Evolutionary conservation across 1,140 invertebrate species (phyloP).

Genomic region (Cydia amplana): DNA sequence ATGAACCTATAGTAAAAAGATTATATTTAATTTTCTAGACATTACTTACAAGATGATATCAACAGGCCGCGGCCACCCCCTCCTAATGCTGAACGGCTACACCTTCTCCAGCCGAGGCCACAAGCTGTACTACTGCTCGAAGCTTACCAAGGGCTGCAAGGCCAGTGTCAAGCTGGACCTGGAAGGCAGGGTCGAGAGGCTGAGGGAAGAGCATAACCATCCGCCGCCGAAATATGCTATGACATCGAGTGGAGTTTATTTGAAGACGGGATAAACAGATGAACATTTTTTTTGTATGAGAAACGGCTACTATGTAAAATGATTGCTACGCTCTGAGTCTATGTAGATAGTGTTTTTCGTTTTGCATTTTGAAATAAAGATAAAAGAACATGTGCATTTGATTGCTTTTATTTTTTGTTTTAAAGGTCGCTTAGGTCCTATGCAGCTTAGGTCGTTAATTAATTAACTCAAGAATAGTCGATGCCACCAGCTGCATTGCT

Average conservation of each 20-base stretch:
- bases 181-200: neutral
- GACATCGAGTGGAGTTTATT: neutral
- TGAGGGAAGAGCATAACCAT: conserved; percentile 6
- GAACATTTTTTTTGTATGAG: no score
- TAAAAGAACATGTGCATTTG: no score
- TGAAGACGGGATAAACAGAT: neutral
- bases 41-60: conserved; percentile 41
- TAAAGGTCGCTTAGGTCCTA: no score
- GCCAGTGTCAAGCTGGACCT: conserved; percentile 39
- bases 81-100: conserved; percentile 51
- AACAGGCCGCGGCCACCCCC: conserved; percentile 42
- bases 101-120: conserved; percentile 43
- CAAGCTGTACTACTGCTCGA: conserved; percentile 47
- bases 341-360: no score
- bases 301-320: no score
- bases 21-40: neutral
- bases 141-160: conserved; percentile 43
- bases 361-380: no score
- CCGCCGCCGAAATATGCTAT: neutral
- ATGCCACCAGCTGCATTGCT: conserved; percentile 39
- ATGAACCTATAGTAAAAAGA: no score
- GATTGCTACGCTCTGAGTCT: no score
- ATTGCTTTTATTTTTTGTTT: no score
- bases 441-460: no score
- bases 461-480: conserved; percentile 36